Percentiles rank a stretch among this genome's conserved stretches.
These are phyloP conservation scores for Girardinus metallicus DNA, from an alignment of 2,797 vertebrate species.

Conservation along the genomic window DNA sequence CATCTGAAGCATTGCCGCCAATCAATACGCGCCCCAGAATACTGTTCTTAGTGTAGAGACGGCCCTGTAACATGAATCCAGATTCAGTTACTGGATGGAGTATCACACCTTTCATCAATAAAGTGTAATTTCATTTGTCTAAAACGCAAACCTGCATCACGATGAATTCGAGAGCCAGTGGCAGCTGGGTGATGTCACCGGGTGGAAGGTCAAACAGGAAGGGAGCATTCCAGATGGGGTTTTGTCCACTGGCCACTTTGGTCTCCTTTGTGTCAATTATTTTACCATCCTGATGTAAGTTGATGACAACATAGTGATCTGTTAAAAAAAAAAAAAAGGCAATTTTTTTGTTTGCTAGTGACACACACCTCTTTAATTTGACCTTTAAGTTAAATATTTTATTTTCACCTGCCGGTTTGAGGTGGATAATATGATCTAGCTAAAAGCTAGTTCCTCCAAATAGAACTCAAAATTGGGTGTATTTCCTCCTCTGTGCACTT, in stretches of 20 bases:
- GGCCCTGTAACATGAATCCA: conserved; percentile 68
- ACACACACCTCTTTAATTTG: not conserved
- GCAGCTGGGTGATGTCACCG: conserved; percentile 77
- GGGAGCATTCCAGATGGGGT: conserved; percentile 85
- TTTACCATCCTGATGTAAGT: conserved; percentile 76
- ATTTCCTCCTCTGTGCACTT: not conserved
- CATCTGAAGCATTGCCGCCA: conserved; percentile 61
- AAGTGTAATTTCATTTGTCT: not conserved
- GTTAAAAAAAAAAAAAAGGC: not conserved
- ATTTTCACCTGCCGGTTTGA: not conserved
- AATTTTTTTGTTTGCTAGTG: not conserved
- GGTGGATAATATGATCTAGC: not conserved
- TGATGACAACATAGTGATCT: conserved; percentile 87
- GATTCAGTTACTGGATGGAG: not conserved
- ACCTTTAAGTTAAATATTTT: not conserved
- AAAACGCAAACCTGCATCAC: conserved; percentile 82
- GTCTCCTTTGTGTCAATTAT: conserved; percentile 84
- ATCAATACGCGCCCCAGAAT: conserved; percentile 79
- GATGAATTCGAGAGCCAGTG: conserved; percentile 79
- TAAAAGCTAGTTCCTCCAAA: not conserved
- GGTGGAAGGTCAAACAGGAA: conserved; percentile 84
- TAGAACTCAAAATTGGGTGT: not conserved
- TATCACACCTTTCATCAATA: not conserved
- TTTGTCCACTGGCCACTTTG: conserved; percentile 77
- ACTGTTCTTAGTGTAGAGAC: conserved; percentile 80